These are phyloP conservation scores for Danaus chrysippus DNA, from an alignment of 2,888 invertebrate genomes.

Conservation along the genomic window DNA sequence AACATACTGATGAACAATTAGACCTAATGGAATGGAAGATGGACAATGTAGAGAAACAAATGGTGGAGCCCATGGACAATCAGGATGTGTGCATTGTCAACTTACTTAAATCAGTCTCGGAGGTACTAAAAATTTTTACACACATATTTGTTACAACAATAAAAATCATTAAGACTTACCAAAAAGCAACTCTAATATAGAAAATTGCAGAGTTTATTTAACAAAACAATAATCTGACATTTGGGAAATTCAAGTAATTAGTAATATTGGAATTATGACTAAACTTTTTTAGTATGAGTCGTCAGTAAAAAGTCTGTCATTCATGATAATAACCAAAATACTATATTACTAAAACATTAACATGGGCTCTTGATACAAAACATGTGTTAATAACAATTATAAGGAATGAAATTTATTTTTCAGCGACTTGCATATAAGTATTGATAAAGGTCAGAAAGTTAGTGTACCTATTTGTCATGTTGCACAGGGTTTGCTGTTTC, in stretches of 20 bases:
- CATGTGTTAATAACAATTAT: conserved; percentile 19
- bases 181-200: too few species aligned
- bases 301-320: too few species aligned
- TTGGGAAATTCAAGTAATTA: too few species aligned
- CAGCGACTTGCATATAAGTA: conserved; percentile 63
- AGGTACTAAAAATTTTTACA: conserved; percentile 62
- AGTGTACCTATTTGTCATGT: conserved; percentile 55
- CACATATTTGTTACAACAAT: neutral
- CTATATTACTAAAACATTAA: neutral
- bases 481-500: conserved; percentile 54
- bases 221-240: too few species aligned
- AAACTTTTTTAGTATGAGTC: too few species aligned
- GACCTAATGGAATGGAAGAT: conserved; percentile 87
- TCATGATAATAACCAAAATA: neutral
- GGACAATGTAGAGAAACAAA: conserved; percentile 83
- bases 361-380: neutral
- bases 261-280: too few species aligned
- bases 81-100: conserved; percentile 85
- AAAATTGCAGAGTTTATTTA: too few species aligned
- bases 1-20: conserved; percentile 85
- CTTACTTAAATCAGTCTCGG: conserved; percentile 86
- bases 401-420: conserved; percentile 56
- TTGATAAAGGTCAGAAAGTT: conserved; percentile 67
- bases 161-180: too few species aligned
- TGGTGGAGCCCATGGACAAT: conserved; percentile 71